Conservation (phyloP, 2,113 vertebrate species). For the Quiscalus mexicanus region DNA sequence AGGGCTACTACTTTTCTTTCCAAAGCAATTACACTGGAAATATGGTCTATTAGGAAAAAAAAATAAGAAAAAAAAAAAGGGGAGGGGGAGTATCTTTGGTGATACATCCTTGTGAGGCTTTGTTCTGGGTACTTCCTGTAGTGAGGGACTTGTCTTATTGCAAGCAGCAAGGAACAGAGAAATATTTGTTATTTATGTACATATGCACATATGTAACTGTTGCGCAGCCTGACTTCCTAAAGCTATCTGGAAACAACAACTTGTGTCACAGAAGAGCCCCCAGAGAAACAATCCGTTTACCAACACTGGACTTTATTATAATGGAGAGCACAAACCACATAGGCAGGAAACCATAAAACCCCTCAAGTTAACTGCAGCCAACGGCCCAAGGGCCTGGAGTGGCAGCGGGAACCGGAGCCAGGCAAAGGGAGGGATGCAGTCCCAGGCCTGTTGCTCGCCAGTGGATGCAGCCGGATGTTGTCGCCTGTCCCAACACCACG, state of each 20-base stretch:
- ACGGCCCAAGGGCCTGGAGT: constrained; percentile 25
- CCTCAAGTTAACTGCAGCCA: constrained; percentile 73
- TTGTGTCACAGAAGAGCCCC: neutral
- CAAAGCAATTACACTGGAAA: neutral
- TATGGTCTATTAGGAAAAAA: neutral
- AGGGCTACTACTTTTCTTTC: neutral
- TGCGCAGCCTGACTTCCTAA: neutral
- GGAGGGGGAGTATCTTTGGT: neutral
- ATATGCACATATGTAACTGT: neutral
- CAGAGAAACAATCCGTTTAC: constrained; percentile 53
- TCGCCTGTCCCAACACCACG: neutral
- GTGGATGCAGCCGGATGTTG: neutral
- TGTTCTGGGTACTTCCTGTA: neutral
- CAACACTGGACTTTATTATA: constrained; percentile 4
- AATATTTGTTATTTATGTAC: neutral
- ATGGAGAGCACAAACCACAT: constrained; percentile 60
- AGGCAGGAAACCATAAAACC: constrained; percentile 79
- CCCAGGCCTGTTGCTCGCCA: neutral
- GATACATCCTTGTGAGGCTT: neutral
- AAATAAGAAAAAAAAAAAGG: too few relatives aligned
- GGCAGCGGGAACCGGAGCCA: neutral
- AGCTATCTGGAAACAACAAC: neutral
- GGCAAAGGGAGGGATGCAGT: neutral
- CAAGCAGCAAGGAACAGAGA: neutral
- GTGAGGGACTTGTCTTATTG: neutral